Evolutionary conservation across 2,797 vertebrate genomes (phyloP), one percentile per base, ranked within the genome.

Genomic region (Morus bassanus): DNA sequence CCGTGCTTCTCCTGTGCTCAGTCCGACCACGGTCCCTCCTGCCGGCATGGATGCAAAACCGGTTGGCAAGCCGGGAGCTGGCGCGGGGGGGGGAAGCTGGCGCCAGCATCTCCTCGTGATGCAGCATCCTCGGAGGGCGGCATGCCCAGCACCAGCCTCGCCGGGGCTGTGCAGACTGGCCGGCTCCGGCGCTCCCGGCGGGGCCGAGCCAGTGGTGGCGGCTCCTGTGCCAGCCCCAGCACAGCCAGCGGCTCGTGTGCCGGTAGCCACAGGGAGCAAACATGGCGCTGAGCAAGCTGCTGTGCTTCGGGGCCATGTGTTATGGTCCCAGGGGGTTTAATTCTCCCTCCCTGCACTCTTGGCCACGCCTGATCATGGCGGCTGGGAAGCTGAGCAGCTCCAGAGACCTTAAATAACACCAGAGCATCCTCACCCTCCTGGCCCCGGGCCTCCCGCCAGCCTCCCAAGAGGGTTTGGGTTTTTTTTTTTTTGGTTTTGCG

Each of bases 341-440:
- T n/a, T 79, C 74, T 91, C 82, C 85, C n/a, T 94, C 81, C 75
- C 59, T 68, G 61, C 8, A 11, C 90, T 93, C 59, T 95, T 76
- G 78, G 93, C 89, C 13, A 3, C 35, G 87, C 69, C 69, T 37
- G 74, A 93, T 61, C 13, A 3, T 6, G 14, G 95, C 2, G 1
- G 70, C 79, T 30, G 25, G 76, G 79, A 96, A 96, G 90, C 68
- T 2, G 18, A 93, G 83, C 60, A 39, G 80, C 1, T 7, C 48
- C 1, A 1, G 85, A 91, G 92, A 94, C 96, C 95, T 96, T 95
- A 92, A 97, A 96, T 96, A 91, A 97, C 91, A 91, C 89, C 75
- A 83, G 89, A 82, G 85, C 93, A 94, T 94, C 89, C 84, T 89
- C 67, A 9, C 54, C 77, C 84, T 91, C 51, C 85, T 60, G 80